These are phyloP conservation scores for Silurus asotus DNA, from an alignment of 2,113 vertebrate species.

Conservation along the genomic window DNA sequence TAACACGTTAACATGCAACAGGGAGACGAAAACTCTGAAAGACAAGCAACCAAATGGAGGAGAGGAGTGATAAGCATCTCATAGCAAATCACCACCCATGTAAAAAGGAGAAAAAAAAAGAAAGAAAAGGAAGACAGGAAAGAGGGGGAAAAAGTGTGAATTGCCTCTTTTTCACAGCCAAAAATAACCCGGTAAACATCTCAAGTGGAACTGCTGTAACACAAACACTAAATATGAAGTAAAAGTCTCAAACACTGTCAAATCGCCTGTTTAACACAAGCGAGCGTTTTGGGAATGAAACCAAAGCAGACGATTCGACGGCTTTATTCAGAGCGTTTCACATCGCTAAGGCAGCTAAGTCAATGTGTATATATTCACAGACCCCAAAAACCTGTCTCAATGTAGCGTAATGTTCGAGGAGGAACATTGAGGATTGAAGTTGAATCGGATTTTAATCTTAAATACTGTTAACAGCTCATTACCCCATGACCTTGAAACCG, in stretches of 20 bases:
- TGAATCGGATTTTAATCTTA: slow-evolving; percentile 10
- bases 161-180: slow-evolving; percentile 46
- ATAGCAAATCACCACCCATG: slow-evolving; percentile 24
- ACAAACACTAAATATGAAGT: slow-evolving; percentile 29
- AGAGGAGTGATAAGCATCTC: slow-evolving; percentile 43
- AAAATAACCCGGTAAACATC: slow-evolving; percentile 50
- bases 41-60: slow-evolving; percentile 55
- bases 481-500: slow-evolving; percentile 25
- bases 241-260: slow-evolving; percentile 15
- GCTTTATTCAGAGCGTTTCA: not conserved
- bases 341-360: not conserved
- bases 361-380: slow-evolving; percentile 3
- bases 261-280: slow-evolving; percentile 26
- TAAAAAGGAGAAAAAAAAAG: not conserved
- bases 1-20: slow-evolving; percentile 55
- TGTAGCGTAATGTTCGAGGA: not conserved
- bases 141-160: slow-evolving; percentile 43
- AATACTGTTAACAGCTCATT: slow-evolving; percentile 34
- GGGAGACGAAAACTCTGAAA: slow-evolving; percentile 50
- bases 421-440: not conserved
- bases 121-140: slow-evolving; percentile 37
- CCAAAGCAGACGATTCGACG: slow-evolving; percentile 17
- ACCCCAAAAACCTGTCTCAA: not conserved
- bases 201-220: slow-evolving; percentile 39
- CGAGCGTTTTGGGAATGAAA: not conserved